A percentile compares a stretch with the other conserved stretches of the same genome.
These are phyloP conservation scores for Gallinago undulata DNA, from an alignment of 2,113 vertebrate species.

Conservation along the genomic window DNA sequence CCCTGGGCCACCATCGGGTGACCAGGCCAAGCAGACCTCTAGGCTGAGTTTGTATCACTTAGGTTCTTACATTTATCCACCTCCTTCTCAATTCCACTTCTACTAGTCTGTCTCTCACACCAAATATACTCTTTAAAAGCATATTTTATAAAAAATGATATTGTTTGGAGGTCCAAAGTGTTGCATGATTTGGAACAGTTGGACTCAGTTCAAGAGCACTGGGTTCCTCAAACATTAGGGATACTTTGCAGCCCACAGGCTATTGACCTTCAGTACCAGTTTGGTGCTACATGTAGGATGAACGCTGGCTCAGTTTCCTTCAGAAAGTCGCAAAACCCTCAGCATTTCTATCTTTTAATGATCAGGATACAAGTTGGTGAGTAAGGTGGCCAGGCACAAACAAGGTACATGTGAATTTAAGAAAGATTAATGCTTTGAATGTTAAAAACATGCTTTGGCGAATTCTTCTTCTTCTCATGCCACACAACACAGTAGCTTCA, in stretches of 20 bases:
- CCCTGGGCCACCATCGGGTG: fast-evolving
- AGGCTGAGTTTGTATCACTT: fast-evolving
- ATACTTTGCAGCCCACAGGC: background rate
- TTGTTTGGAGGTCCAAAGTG: background rate
- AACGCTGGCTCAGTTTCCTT: background rate
- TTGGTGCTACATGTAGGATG: background rate
- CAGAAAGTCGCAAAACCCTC: background rate
- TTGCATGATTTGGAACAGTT: background rate
- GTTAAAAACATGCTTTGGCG: background rate
- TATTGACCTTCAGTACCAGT: background rate
- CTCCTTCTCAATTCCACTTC: background rate
- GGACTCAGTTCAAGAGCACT: background rate
- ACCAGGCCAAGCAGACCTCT: background rate
- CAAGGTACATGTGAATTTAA: background rate
- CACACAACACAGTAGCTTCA: background rate
- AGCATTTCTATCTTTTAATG: background rate
- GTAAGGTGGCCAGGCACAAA: background rate
- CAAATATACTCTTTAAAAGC: background rate
- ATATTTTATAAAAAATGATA: background rate
- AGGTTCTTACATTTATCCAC: background rate
- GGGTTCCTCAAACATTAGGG: background rate
- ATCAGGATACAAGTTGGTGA: background rate
- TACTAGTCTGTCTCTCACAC: background rate
- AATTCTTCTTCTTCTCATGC: background rate
- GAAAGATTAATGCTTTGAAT: background rate